A percentile compares a stretch with the other conserved stretches of the same genome.
Conservation (phyloP, 2,113 vertebrate species). For the Pelobates fuscus region DNA sequence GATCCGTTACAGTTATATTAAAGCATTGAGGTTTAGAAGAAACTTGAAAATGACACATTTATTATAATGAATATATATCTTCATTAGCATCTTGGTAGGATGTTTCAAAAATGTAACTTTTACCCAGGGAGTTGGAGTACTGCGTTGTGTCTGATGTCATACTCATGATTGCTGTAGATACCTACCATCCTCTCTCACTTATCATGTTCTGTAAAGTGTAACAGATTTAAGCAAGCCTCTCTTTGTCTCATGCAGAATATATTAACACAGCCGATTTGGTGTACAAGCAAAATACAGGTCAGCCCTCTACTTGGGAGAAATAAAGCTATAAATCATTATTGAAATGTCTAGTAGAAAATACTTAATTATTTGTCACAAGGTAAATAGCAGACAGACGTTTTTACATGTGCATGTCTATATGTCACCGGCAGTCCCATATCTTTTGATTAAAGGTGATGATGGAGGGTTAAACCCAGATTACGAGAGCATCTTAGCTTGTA, state of each 20-base stretch:
- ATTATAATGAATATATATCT: too few relatives aligned
- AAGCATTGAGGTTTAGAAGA: too few relatives aligned
- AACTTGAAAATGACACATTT: too few relatives aligned
- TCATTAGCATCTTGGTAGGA: too few relatives aligned
- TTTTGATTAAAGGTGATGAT: constrained; percentile 66
- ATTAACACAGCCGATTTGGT: neutral
- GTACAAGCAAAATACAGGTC: constrained; percentile 7
- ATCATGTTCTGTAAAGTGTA: too few relatives aligned
- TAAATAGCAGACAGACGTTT: constrained; percentile 52
- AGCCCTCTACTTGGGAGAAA: neutral
- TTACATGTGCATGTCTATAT: constrained; percentile 62
- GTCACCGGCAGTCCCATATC: constrained; percentile 52
- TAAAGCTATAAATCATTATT: constrained; percentile 24
- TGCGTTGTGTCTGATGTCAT: too few relatives aligned
- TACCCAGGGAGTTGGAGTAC: too few relatives aligned
- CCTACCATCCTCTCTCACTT: too few relatives aligned
- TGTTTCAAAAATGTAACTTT: too few relatives aligned
- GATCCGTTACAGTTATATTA: too few relatives aligned
- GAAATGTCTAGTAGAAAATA: constrained; percentile 32
- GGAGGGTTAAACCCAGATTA: constrained; percentile 62
- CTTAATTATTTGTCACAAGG: constrained; percentile 33
- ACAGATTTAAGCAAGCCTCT: too few relatives aligned
- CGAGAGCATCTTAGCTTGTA: constrained; percentile 63
- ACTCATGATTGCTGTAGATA: too few relatives aligned
- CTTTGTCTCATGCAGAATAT: neutral